Evolutionary conservation across 2,888 invertebrate species (phyloP).

Genomic region (Drosophila paucipuncta): DNA sequence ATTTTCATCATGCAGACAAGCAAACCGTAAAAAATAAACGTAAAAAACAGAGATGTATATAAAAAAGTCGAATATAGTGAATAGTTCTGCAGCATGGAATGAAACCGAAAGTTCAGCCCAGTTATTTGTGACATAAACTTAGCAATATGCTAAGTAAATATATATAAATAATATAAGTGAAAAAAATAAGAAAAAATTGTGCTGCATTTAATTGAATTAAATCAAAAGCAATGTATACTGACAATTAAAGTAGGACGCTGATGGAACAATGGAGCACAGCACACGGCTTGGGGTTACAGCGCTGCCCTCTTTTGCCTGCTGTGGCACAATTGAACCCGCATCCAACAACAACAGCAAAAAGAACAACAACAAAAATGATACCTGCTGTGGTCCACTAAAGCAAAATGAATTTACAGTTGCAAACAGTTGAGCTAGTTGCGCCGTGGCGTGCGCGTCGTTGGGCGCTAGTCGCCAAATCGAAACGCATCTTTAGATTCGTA

Average conservation of each 20-base stretch:
- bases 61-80: conserved; percentile 34
- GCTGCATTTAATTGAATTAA: conserved; percentile 81
- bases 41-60: background rate
- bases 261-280: conserved; percentile 7
- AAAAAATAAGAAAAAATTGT: conserved; percentile 34
- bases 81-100: conserved; percentile 38
- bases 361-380: background rate
- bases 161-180: conserved; percentile 11
- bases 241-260: conserved; percentile 43
- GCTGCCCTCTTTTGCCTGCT: conserved; percentile 17
- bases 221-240: conserved; percentile 60
- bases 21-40: conserved; percentile 19
- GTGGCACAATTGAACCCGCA: conserved; percentile 56
- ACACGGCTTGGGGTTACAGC: conserved; percentile 44
- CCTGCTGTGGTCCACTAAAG: conserved; percentile 38
- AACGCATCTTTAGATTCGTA: conserved; percentile 16
- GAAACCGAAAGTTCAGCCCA: conserved; percentile 79
- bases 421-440: conserved; percentile 74
- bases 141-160: conserved; percentile 5
- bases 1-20: conserved; percentile 78
- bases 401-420: conserved; percentile 32
- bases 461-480: conserved; percentile 62
- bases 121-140: conserved; percentile 5
- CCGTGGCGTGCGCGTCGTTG: conserved; percentile 77
- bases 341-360: background rate